A percentile compares a stretch with the other conserved stretches of the same genome.
Evolutionary conservation across 2,797 vertebrate species (phyloP).

Genomic region (Lutjanus argentimaculatus): DNA sequence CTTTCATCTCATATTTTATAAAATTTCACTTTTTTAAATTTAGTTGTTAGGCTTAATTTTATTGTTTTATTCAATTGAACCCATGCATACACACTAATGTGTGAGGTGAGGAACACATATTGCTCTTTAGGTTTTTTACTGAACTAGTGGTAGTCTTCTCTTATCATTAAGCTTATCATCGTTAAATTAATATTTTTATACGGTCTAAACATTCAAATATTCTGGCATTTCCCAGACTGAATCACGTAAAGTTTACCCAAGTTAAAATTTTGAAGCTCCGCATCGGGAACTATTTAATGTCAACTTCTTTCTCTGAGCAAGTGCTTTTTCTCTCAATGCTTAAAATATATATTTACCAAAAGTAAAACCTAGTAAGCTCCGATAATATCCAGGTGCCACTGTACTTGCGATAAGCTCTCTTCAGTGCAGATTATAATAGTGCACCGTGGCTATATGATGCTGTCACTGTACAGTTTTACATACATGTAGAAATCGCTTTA

Average conservation of each 20-base stretch:
- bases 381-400: slow-evolving; percentile 52
- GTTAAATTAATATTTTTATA: slow-evolving; percentile 14
- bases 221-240: neutral
- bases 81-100: neutral
- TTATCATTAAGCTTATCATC: neutral
- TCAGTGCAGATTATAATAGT: slow-evolving; percentile 35
- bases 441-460: slow-evolving; percentile 31
- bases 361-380: slow-evolving; percentile 21
- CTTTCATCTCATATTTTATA: slow-evolving; percentile 43
- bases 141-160: neutral
- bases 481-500: slow-evolving; percentile 40
- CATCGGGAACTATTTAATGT: slow-evolving; percentile 21
- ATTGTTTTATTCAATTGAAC: slow-evolving; percentile 31
- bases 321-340: slow-evolving; percentile 29
- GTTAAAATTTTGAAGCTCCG: slow-evolving; percentile 18
- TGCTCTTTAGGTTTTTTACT: slow-evolving; percentile 7
- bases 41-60: slow-evolving; percentile 8
- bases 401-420: slow-evolving; percentile 38
- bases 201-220: neutral
- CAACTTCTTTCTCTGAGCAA: slow-evolving; percentile 27
- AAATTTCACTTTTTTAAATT: slow-evolving; percentile 39
- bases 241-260: slow-evolving; percentile 41
- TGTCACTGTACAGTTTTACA: slow-evolving; percentile 32
- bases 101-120: neutral
- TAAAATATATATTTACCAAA: slow-evolving; percentile 35